A percentile compares a stretch with the other conserved stretches of the same genome.
Conservation (phyloP, 2,113 vertebrate species). For the human (Homo sapiens) region GRCh38 chr2:5547501-5548000, state of each 20-base stretch:
- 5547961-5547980: background rate
- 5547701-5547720: fast-evolving
- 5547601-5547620: background rate
- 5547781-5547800: background rate
- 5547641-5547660: fast-evolving
- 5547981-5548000: too few relatives aligned
- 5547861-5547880: background rate
- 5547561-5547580: background rate
- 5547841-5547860: background rate
- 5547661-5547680: fast-evolving
- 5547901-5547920: background rate
- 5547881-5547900: background rate
- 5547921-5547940: background rate
- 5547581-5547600: too few relatives aligned
- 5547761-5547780: background rate
- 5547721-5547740: fast-evolving
- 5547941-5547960: background rate
- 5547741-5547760: fast-evolving
- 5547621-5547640: background rate
- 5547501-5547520: background rate
- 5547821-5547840: background rate
- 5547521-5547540: background rate
- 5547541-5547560: background rate
- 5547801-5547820: background rate
- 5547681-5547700: fast-evolving